Evolutionary conservation across 2,797 vertebrate genomes (phyloP), one percentile per base, ranked within the genome.

Genomic region (Meda fulgida): DNA sequence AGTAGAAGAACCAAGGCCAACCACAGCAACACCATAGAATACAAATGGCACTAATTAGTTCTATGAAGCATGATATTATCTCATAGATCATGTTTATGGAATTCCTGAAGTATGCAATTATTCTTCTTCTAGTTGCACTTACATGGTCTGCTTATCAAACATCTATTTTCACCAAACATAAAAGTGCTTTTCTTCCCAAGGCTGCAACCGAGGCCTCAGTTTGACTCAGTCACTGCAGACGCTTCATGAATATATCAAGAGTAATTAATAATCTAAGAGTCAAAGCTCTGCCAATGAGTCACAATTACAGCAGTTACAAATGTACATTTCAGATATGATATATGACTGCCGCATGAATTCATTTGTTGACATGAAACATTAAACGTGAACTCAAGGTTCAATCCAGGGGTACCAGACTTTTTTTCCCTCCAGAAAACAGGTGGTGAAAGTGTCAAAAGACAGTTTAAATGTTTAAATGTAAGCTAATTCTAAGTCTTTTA

Each of bases 401-500:
- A 48, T 73, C 11, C 14, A 63, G 5, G 36, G 77, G 21, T 38
- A 21, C 71, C 63, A 58, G 10, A 18, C n/a, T 77, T 26, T 21
- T 48, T 69, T 70, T 43, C 31, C 16, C n/a, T 67, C 21, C 76
- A 86, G 75, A 86, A 31, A 48, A 80, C 77, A 80, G 69, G 76
- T 73, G 84, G 69, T 80, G 53, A 80, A 79, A 66, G 71, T 85
- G 80, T 88, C 78, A 88, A 88, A 85, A 88, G 83, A 79, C 76
- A 73, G 55, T 66, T 80, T 78, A 85, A 84, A 81, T 65, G 80
- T 82, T 84, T 87, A 79, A 53, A 80, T 92, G 92, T 92, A 94
- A 93, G 89, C 91, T 95, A 89, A 92, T 88, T 96, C 96, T 96
- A 93, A 95, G 94, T 93, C 93, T 91, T 92, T 91, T 91, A 86